Evolutionary conservation across 2,113 vertebrate species (phyloP).

Genomic region (Psophia crepitans): DNA sequence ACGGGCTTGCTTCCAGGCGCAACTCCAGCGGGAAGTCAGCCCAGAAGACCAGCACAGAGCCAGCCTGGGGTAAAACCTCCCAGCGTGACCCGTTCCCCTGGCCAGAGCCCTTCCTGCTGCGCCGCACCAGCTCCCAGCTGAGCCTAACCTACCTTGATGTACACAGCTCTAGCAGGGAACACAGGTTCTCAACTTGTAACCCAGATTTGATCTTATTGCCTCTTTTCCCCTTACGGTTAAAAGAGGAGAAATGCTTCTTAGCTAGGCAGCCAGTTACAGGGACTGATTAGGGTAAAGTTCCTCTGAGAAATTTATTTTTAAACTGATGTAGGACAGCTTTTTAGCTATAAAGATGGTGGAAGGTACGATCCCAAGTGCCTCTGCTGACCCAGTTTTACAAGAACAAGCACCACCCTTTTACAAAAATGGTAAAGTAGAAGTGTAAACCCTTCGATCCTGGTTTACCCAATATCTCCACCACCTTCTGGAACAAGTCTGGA

Average conservation of each 20-base stretch:
- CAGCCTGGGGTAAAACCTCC: background rate
- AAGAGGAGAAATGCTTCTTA: conserved; percentile 8
- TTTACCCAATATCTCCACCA: background rate
- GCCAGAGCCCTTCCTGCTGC: background rate
- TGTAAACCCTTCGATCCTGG: background rate
- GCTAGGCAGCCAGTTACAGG: background rate
- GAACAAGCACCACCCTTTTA: background rate
- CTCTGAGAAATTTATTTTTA: conserved; percentile 36
- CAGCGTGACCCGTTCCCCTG: background rate
- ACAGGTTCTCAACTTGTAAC: background rate
- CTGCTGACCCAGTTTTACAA: conserved; percentile 11
- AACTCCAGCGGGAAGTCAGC: background rate
- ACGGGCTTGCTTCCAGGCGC: background rate
- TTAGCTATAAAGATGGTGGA: conserved; percentile 21
- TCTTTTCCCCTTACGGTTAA: background rate
- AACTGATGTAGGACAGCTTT: conserved; percentile 13
- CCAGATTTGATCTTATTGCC: background rate
- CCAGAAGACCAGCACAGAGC: background rate
- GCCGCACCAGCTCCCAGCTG: background rate
- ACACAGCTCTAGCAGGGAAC: background rate
- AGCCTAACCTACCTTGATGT: background rate
- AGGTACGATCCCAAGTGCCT: background rate
- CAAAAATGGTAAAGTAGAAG: background rate
- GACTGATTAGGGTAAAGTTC: background rate
- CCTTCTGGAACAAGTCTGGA: background rate